A percentile compares a stretch with the other conserved stretches of the same genome.
Evolutionary conservation across 2,797 vertebrate genomes (phyloP).

Genomic region (Lemur catta): DNA sequence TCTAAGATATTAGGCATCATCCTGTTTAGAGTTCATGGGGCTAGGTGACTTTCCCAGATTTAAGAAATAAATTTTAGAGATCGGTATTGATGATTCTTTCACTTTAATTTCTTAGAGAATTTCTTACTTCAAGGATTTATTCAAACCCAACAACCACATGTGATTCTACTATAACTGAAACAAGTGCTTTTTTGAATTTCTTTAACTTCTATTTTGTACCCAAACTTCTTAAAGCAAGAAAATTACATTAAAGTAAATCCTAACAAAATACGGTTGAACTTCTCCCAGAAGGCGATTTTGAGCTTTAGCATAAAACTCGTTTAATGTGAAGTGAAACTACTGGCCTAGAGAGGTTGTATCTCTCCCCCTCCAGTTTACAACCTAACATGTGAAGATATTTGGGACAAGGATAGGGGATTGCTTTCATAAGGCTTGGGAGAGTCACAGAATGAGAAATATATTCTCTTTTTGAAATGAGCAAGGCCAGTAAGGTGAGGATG

Average conservation of each 20-base stretch:
- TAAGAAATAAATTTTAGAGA: conserved; percentile 46
- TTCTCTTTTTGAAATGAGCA: conserved; percentile 3
- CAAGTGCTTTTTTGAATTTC: not conserved
- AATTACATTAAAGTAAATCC: conserved; percentile 24
- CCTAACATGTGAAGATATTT: not conserved
- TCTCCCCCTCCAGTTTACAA: not conserved
- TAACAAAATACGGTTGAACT: conserved; percentile 30
- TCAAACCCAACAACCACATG: conserved; percentile 16
- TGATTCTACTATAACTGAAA: conserved; percentile 23
- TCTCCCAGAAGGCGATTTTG: not conserved
- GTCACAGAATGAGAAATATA: not conserved
- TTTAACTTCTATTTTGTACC: conserved; percentile 28
- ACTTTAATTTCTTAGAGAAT: conserved; percentile 23
- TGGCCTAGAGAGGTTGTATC: not conserved
- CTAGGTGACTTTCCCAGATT: not conserved
- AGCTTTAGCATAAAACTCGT: not conserved
- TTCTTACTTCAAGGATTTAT: conserved; percentile 16
- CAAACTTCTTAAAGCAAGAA: conserved; percentile 33
- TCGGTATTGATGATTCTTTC: not conserved
- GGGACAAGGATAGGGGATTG: not conserved
- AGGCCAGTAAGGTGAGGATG: not conserved
- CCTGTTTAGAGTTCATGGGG: not conserved
- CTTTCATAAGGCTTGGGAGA: not conserved
- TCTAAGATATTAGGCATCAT: not conserved
- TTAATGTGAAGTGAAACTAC: not conserved